Evolutionary conservation across 2,113 vertebrate genomes (phyloP), one percentile per base, ranked within the genome.

Genomic region (Actenoides hombroni): DNA sequence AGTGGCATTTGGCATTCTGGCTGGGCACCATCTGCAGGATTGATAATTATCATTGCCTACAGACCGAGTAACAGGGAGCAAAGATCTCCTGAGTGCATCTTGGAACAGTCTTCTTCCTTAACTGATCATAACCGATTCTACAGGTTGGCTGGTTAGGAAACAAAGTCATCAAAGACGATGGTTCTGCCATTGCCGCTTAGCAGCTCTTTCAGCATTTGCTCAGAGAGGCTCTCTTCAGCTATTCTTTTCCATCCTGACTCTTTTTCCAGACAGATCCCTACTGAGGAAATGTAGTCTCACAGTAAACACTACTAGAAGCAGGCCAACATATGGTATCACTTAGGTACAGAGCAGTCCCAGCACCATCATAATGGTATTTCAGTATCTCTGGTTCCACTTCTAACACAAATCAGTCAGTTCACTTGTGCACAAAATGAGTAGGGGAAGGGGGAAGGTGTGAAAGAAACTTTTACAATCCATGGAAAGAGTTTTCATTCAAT

Each of bases 201-300:
- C 29, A 88, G 44, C 64, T 84, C 64, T 77, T 73, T 70, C 86
- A 76, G 70, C 10, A 1, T 57, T 91, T 92, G 24, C 71, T 86
- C 39, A 11, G 29, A 85, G 37, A 49, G 37, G n/a, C n/a, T 94
- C 42, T 88, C 67, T 86, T 59, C 71, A 93, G 79, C 64, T 94
- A 83, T 88, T 95, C 59, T 74, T 92, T 96, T 92, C 68, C 79
- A 90, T 33, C 33, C 90, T 92, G 71, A 89, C 54, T 82, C 37
- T 56, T 97, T 96, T 94, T 81, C 83, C 94, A 94, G 91, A 91
- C 88, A 86, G 85, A 90, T 83, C 82, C 88, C 85, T 64, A 56
- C 82, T 48, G 88, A 88, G 90, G 37, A 0, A 1, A 67, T 60
- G 26, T 74, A 91, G 70, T 90, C 83, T 80, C 57, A 69, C 87